These are phyloP conservation scores for Liasis olivaceus DNA, from an alignment of 2,797 vertebrate genomes.

Conservation along the genomic window DNA sequence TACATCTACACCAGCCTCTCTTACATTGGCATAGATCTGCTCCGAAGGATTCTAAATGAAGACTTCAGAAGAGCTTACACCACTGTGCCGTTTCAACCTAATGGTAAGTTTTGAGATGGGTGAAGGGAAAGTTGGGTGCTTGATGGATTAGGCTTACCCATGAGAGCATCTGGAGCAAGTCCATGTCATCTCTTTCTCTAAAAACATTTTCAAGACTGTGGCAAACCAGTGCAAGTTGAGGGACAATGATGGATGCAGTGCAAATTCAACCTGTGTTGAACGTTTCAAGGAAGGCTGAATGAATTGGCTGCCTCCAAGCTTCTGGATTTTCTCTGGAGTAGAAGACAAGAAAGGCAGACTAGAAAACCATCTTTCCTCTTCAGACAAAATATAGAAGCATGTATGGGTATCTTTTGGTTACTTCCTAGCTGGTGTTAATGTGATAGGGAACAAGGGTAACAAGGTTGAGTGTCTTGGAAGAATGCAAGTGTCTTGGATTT, in stretches of 20 bases:
- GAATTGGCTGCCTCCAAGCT: not conserved
- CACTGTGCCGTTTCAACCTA: constrained; percentile 84
- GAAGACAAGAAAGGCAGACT: not conserved
- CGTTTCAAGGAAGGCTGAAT: not conserved
- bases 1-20: constrained; percentile 90
- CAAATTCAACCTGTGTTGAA: not conserved
- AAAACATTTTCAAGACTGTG: not conserved
- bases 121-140: not conserved
- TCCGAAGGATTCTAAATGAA: constrained; percentile 85
- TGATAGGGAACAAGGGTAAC: not conserved
- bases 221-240: not conserved
- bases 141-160: not conserved
- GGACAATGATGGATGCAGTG: not conserved
- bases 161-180: not conserved
- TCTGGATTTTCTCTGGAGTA: not conserved
- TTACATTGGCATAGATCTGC: constrained; percentile 87
- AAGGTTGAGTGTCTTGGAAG: not conserved
- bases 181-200: not conserved
- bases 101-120: constrained; percentile 73
- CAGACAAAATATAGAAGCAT: not conserved
- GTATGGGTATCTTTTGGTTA: not conserved
- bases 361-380: not conserved
- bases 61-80: constrained; percentile 82
- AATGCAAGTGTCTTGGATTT: not conserved
- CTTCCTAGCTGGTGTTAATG: not conserved